These are phyloP conservation scores for Aphaenogaster ashmeadi DNA, from an alignment of 1,140 invertebrate genomes.

Conservation along the genomic window DNA sequence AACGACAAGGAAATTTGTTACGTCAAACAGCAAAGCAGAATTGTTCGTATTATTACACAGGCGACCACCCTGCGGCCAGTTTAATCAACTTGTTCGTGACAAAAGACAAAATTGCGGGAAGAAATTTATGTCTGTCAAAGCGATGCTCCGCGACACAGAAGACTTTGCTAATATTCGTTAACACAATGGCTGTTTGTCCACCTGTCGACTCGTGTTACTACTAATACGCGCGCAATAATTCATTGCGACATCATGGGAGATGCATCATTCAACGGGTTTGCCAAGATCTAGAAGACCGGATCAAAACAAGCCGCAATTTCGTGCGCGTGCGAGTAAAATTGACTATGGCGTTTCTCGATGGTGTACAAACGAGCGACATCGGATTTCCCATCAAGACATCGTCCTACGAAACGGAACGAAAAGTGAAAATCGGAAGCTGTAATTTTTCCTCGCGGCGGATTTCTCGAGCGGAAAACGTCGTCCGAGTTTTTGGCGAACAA, in stretches of 20 bases:
- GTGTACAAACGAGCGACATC: neutral
- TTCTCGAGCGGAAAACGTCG: neutral
- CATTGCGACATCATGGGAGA: neutral
- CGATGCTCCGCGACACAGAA: neutral
- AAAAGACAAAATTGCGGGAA: constrained; percentile 13
- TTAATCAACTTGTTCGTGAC: constrained; percentile 18
- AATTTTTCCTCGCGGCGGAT: constrained; percentile 12
- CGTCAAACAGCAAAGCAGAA: constrained; percentile 4
- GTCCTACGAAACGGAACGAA: neutral
- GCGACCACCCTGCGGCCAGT: neutral
- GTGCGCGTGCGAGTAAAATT: neutral
- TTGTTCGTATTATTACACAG: neutral
- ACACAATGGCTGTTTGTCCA: constrained; percentile 20
- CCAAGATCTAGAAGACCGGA: neutral
- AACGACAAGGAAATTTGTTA: neutral
- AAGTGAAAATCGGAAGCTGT: constrained; percentile 24
- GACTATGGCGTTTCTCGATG: neutral
- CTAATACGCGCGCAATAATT: constrained; percentile 19
- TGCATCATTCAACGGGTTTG: neutral
- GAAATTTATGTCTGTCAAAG: constrained; percentile 30
- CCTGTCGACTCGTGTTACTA: constrained; percentile 8
- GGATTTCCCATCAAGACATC: constrained; percentile 2
- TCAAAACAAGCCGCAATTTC: constrained; percentile 1
- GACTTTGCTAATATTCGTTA: neutral
- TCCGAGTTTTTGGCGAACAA: neutral